Base-by-base conservation (phyloP, 2,888 invertebrate species). In the Cyclophora albipunctata region DNA sequence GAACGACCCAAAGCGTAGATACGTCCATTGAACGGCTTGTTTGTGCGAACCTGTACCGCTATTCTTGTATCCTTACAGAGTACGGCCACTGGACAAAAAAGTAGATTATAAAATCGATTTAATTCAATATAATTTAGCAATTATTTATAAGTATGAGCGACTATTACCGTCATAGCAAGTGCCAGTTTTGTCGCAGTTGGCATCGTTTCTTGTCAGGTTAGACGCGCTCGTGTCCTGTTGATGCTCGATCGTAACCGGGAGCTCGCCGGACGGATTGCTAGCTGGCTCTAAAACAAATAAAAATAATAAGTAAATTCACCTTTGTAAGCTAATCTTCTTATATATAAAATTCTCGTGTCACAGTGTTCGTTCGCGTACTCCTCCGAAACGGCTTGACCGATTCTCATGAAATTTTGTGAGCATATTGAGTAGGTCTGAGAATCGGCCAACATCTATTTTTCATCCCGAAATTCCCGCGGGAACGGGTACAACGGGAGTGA, bases 31-130 rank as follows among this genome's bases (percentile, higher is more conserved):
- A 98, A 98, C 34, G 96, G 96, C 71, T 96, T 96, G 82, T 97
- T 97, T 41, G 97, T 97, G 63, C 95, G 91, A 33, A 98, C 96
- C 83, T 96, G 96, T 0, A 98, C 95, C 3, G 97, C 96, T 67
- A 98, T 97, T 68, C 95, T 91, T 2, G 97, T 97, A 77, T 98
- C 97, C 81, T 97, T 97, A 90, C 97, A 98, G 78, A 96, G 95
- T 1, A 97, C 97, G 35, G 96, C 94, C 48, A 98, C 97, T 97
- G 82, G 44, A 88, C 85, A 59, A 59, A 48, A 55, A 45, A 46
- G 42, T 6, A 52, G 48, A 48, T 46, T 3, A 37, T 45, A 40
- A 42, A 33, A 40, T 41, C 20, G 42, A 60, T 55, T 34, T 7
- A 43, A 43, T 33, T 6, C 43, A 33, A 34, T 33, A 5, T 43